Evolutionary conservation across 92 coral and sea anemone genomes (phyloP), one percentile per base, ranked within the genome.

Genomic region (Zoanthus solanderi): DNA sequence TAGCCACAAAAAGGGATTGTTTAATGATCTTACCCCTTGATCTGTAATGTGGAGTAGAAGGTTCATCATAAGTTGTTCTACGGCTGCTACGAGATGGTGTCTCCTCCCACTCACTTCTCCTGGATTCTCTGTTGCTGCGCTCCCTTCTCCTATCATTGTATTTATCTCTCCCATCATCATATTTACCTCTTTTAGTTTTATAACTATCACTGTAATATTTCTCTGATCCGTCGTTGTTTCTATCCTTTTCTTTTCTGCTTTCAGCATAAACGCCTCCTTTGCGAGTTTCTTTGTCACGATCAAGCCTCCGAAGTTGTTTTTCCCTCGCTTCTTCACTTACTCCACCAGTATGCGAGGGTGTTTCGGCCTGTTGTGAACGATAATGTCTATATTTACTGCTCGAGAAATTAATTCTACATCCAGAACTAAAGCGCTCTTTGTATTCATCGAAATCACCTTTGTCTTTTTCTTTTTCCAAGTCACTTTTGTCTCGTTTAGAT

Each of bases 271-370:
- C 97, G 5, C 99, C 99, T 32, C 95, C 94, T 60, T 89, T 91
- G 61, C 98, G 89, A 68, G 91, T 85, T 61, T 90, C 98, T 23
- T 97, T 82, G 9, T 97, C 99, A 23, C 99, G 85, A 79, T 97
- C 99, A 69, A 93, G 83, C 86, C 99, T 91, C 61, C 93, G 86
- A 29, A 90, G 93, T 72, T 97, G 98, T 34, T 97, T 97, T 47
- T 97, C 99, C 5, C 95, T 84, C n/a, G 93, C 95, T 79, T 93
- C 99, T 44, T 90, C 96, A 79, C 95, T 93, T 12, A 97, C 99
- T 58, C 99, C 99, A 6, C 98, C 99, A 37, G 99, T 96, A 71
- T 97, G 96, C 4, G 99, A 92, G 9, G 99, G 99, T 0, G 99
- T 95, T 86, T 97, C 99, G 15, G 87, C 97, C 74, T 88, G 88